phyloP scores from a whole-genome alignment of 30 jellyfish, hydroid and myxozoan genomes.

The Chrysaora quinquecirrha region DNA sequence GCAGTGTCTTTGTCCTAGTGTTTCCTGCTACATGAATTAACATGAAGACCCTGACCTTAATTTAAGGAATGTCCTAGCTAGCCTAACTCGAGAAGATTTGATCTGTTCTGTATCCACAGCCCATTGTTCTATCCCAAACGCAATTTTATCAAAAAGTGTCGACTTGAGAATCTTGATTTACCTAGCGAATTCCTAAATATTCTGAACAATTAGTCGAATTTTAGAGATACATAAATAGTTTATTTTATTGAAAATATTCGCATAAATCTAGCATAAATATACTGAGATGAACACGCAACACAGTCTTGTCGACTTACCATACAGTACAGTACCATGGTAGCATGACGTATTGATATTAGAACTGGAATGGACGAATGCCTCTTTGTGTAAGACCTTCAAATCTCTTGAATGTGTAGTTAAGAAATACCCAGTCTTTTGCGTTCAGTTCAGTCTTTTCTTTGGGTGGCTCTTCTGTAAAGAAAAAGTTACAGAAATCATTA shows the following conservation, averaged over 20 bases:
- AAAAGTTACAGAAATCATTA: background rate
- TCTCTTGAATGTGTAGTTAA: constrained; percentile 94
- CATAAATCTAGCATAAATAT: constrained; percentile 46
- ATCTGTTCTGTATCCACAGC: too few relatives aligned
- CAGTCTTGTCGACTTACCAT: background rate
- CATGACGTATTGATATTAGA: constrained; percentile 25
- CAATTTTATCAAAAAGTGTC: too few relatives aligned
- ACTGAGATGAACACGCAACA: background rate
- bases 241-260: background rate
- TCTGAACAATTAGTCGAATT: background rate
- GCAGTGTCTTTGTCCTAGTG: too few relatives aligned
- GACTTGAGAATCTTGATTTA: too few relatives aligned
- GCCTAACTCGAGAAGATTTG: too few relatives aligned
- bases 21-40: too few relatives aligned
- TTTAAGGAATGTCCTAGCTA: too few relatives aligned
- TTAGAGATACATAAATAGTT: constrained; percentile 21
- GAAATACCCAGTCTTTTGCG: constrained; percentile 98
- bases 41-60: too few relatives aligned
- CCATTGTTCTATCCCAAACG: too few relatives aligned
- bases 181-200: background rate
- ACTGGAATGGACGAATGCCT: constrained; percentile 80
- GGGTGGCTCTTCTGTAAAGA: constrained; percentile 47
- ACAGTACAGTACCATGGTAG: background rate
- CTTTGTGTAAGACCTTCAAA: constrained; percentile 97
- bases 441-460: constrained; percentile 80